phyloP scores from a whole-genome alignment of 1,140 invertebrate genomes.

The Hyposmocoma kahamanoa region DNA sequence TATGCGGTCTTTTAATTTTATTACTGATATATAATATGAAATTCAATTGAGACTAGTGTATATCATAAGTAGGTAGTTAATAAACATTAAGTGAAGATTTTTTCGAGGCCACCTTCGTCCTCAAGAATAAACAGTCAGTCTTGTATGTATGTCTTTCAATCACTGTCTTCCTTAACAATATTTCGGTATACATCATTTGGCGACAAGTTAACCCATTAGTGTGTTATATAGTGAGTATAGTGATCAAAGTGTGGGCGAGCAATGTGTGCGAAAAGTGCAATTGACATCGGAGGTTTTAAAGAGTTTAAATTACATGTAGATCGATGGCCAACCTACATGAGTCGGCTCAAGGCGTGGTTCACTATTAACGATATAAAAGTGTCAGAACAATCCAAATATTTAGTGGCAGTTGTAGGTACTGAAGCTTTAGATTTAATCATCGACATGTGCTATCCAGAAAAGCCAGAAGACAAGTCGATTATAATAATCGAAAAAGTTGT shows the following conservation, averaged over 20 bases:
- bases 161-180: neutral
- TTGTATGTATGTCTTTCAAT: no score
- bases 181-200: neutral
- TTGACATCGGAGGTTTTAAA: neutral
- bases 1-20: neutral
- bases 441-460: conserved; percentile 5
- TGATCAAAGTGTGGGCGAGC: neutral
- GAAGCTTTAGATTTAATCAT: conserved; percentile 6
- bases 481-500: conserved; percentile 2
- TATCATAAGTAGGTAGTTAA: no score
- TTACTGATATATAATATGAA: neutral
- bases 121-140: no score
- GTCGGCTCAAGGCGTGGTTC: neutral
- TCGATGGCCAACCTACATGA: conserved; percentile 1
- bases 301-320: neutral
- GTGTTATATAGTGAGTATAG: neutral
- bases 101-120: no score
- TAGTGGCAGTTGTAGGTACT: conserved; percentile 5
- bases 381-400: neutral
- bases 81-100: no score
- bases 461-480: neutral
- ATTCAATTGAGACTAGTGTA: no score
- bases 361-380: neutral
- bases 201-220: neutral
- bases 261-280: neutral